These are phyloP conservation scores for Odocoileus hemionus DNA, from an alignment of 2,113 vertebrate species.

Conservation along the genomic window DNA sequence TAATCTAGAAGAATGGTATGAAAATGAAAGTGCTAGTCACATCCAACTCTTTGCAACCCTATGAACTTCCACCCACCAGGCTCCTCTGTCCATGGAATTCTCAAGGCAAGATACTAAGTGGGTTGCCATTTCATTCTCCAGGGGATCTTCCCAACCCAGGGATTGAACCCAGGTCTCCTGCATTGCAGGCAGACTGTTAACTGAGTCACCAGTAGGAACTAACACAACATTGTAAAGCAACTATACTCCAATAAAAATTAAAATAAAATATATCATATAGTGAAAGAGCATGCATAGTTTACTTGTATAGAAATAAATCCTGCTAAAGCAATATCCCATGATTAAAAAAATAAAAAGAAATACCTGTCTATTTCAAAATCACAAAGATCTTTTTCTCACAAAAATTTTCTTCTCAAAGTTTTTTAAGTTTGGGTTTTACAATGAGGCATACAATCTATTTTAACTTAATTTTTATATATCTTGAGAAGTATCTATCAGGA, in stretches of 20 bases:
- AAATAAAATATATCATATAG: neutral
- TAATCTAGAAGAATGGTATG: neutral
- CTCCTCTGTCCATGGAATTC: neutral
- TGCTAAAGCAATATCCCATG: neutral
- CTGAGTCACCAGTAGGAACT: neutral
- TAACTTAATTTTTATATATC: neutral
- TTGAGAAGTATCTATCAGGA: neutral
- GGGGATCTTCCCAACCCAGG: neutral
- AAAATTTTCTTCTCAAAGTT: neutral
- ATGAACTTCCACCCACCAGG: neutral
- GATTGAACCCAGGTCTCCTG: neutral
- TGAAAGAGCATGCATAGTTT: neutral
- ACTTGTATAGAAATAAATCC: neutral
- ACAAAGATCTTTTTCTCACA: neutral
- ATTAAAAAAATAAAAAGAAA: neutral
- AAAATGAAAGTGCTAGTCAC: neutral
- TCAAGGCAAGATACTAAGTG: neutral
- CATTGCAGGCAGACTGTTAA: neutral
- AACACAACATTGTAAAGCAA: neutral
- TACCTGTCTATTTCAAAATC: neutral
- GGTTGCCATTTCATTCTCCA: neutral
- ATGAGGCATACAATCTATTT: neutral
- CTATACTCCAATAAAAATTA: neutral
- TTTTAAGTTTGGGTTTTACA: neutral
- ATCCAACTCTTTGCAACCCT: neutral